phyloP scores from a whole-genome alignment of 2,797 vertebrate genomes.

The Lates japonicus region DNA sequence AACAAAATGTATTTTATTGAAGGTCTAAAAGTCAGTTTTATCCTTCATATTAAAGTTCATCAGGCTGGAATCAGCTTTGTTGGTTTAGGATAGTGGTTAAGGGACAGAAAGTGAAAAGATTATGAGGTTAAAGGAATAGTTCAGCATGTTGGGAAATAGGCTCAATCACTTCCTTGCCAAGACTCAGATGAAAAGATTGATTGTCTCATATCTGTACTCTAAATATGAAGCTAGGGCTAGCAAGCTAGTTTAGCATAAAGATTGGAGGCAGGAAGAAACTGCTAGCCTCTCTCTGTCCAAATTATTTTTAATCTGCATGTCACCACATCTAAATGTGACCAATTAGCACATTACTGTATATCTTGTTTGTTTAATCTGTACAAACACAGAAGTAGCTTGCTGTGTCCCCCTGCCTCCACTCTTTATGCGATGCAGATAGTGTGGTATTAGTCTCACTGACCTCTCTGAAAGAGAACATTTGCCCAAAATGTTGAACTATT shows the following conservation, averaged over 20 bases:
- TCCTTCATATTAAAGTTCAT: conserved; percentile 33
- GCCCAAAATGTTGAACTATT: background rate
- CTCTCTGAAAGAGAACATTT: background rate
- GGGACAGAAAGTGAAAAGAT: background rate
- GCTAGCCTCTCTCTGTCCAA: background rate
- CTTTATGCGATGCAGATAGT: background rate
- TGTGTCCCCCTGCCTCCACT: background rate
- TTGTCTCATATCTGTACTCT: background rate
- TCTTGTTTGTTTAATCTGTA: conserved; percentile 3
- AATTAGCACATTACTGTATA: background rate
- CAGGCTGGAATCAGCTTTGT: conserved; percentile 17
- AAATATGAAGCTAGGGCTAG: background rate
- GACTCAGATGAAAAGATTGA: background rate
- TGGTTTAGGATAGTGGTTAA: background rate
- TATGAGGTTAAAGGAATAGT: background rate
- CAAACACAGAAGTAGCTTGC: background rate
- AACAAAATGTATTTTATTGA: conserved; percentile 36
- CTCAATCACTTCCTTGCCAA: background rate
- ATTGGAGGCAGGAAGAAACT: too few species aligned
- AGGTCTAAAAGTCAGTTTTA: conserved; percentile 18
- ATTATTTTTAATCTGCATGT: background rate
- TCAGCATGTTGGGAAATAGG: background rate
- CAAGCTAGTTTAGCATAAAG: background rate
- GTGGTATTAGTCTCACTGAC: background rate
- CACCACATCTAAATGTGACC: background rate